Base-by-base conservation (phyloP, 2,888 invertebrate species). In the Hyposoter didymator region DNA sequence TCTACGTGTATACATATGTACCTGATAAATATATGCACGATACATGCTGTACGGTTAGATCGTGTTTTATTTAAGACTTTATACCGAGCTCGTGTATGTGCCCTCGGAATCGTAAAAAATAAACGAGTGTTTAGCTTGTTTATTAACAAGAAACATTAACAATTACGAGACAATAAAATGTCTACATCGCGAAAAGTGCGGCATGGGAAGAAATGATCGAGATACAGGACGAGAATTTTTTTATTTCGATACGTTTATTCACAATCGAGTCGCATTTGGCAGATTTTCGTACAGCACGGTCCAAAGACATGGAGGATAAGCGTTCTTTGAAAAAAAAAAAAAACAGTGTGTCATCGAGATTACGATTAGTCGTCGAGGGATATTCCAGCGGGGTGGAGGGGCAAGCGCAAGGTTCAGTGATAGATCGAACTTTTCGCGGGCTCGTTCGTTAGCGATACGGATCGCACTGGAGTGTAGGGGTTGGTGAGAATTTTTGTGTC, bases 361-460 rank as follows among this genome's bases (percentile, higher is more conserved):
- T 81, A 73, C 70, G 84, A 81, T 82, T 81, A 82, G 84, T 84
- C 78, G 81, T 64, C 59, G 45, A 43, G 55, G 17, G 67, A 39
- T 14, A 22, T 59, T 32, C 10, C 17, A 39, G 45, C 17, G 62
- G 43, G 39, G 47, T n/a, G n/a, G 72, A 72, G 49, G 52, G 49
- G 47, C 22, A 12, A 19, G 49, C 52, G 39, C 22, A 28, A 45
- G 75, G 49, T 59, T 62, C 22, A 43, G 78, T 85, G 85, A 85
- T 85, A 79, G 85, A 85, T 85, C 85, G 85, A 85, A 82, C 78
- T 82, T 82, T 85, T 72, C 78, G 76, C 78, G 85, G 66, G 32
- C n/a, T 74, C 75, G 70, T 85, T 85, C 85, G 85, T 85, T 85
- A 85, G 83, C 79, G 85, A 85, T 85, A 85, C 79, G 76, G 66